Evolutionary conservation across 2,888 invertebrate species (phyloP), one percentile per base, ranked within the genome.

Genomic region (Aleiodes alternator): DNA sequence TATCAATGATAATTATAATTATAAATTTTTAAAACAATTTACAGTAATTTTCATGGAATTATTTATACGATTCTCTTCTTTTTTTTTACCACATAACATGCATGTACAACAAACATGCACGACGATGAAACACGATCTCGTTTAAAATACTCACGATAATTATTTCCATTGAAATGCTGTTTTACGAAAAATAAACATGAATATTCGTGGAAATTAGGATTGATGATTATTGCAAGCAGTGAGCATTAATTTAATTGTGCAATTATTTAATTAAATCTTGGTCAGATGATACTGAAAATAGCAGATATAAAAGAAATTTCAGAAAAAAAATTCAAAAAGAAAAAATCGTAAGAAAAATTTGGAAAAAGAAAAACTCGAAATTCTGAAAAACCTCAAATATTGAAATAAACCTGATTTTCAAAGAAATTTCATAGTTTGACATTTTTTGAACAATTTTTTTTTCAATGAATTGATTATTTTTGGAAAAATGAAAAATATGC

Each of bases 151-250:
- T 89, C 86, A 89, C 89, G 84, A 86, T 57, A 86, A 82, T 88
- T 89, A 89, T 82, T 89, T 89, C 89, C 89, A 89, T 86, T 87
- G 89, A 89, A 88, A 89, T 80, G 87, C 89, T 89, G 86, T 87
- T 84, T 87, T 84, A 82, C 82, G 84, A 83, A 86, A 82, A 88
- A 75, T 66, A 71, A 38, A 51, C 53, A 72, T 71, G 14, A 34
- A 53, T 11, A 70, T 73, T 68, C 31, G 29, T 51, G 51, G 51
- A 51, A 68, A 68, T 31, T 31, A 51, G n/a, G 48, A 29, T n/a
- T 51, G 23, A 64, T 51, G 51, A 31, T 29, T n/a, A 51, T 51
- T 34, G 56, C 70, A 50, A 57, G 70, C 43, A 70, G 57, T 57
- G 70, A 70, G 70, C 23, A 29, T 12, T 43, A 57, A 38, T 43